phyloP scores from a whole-genome alignment of 1,140 invertebrate genomes.

The Lepidotrigona ventralis region DNA sequence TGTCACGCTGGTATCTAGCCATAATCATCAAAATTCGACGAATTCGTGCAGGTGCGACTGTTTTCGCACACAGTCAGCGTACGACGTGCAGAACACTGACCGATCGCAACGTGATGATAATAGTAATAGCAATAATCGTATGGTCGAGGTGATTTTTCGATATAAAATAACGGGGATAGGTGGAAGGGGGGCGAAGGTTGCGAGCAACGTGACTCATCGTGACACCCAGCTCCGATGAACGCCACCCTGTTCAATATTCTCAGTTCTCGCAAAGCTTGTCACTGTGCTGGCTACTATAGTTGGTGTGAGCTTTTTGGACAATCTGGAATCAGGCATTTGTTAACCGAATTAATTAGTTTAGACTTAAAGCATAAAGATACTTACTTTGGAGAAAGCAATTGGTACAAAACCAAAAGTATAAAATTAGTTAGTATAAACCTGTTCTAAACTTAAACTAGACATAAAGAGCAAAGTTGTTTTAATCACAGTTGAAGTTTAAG shows the following conservation, averaged over 20 bases:
- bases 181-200: conserved; percentile 50
- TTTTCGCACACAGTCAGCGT: conserved; percentile 55
- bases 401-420: no score
- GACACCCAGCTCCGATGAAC: conserved; percentile 26
- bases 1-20: background rate
- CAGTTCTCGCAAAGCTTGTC: conserved; percentile 25
- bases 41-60: conserved; percentile 37
- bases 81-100: conserved; percentile 57
- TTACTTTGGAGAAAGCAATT: no score
- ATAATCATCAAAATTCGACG: conserved; percentile 50
- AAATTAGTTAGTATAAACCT: no score
- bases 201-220: conserved; percentile 49
- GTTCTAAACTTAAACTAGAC: no score
- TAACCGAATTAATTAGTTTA: no score
- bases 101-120: conserved; percentile 53
- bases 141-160: conserved; percentile 11
- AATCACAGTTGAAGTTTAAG: no score
- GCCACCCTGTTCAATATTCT: conserved; percentile 39
- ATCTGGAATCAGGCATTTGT: background rate
- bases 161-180: conserved; percentile 56
- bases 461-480: no score
- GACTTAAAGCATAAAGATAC: no score
- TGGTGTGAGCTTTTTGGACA: background rate
- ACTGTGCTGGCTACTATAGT: background rate
- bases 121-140: conserved; percentile 59